Evolutionary conservation across 2,113 vertebrate species (phyloP).

Genomic region (Antigone vipio): DNA sequence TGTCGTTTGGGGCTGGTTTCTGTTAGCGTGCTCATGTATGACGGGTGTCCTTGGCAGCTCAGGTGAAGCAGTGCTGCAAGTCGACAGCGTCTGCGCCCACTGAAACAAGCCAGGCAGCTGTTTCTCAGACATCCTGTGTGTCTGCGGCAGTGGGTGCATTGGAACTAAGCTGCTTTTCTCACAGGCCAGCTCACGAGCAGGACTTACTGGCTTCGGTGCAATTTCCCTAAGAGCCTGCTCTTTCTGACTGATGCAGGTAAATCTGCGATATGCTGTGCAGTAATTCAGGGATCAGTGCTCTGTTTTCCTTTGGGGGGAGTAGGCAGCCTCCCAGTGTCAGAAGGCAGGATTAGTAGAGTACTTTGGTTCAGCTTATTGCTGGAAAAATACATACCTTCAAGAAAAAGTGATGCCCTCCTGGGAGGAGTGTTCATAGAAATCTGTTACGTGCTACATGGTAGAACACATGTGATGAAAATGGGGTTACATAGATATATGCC

Average conservation of each 20-base stretch:
- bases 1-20: neutral
- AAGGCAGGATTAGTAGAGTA: neutral
- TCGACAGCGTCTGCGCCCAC: neutral
- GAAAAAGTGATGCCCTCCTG: neutral
- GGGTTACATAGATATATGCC: neutral
- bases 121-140: neutral
- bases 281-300: neutral
- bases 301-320: neutral
- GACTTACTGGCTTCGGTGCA: neutral
- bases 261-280: neutral
- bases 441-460: neutral
- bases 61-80: neutral
- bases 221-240: neutral
- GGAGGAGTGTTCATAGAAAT: neutral
- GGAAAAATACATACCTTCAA: neutral
- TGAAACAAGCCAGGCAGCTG: neutral
- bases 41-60: neutral
- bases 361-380: neutral
- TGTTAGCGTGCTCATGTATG: rapidly evolving
- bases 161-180: neutral
- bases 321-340: neutral
- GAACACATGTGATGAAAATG: neutral
- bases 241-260: neutral
- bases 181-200: neutral
- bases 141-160: neutral